Conservation (phyloP, 1,140 invertebrate genomes). For the Hyles euphorbiae region DNA sequence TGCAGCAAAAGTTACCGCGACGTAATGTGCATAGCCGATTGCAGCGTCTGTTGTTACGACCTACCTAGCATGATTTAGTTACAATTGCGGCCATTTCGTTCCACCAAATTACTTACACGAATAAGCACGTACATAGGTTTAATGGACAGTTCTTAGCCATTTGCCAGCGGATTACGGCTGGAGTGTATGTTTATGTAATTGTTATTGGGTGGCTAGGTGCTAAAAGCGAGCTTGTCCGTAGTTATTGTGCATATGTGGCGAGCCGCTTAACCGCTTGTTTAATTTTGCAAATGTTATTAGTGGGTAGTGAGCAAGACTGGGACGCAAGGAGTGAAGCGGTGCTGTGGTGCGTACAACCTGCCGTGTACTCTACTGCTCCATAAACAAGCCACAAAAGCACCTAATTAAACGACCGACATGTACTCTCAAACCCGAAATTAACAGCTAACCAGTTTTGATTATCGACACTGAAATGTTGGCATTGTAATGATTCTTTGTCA, state of each 20-base stretch:
- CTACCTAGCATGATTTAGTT: no score
- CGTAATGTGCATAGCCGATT: no score
- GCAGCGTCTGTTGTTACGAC: no score
- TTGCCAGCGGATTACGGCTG: slow-evolving; percentile 11
- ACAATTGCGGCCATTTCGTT: no score
- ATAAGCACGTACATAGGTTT: no score
- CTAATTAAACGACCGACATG: slow-evolving; percentile 52
- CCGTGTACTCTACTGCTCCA: slow-evolving; percentile 23
- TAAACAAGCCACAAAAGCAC: slow-evolving; percentile 53
- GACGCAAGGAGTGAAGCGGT: slow-evolving; percentile 2
- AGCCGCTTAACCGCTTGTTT: slow-evolving; percentile 34
- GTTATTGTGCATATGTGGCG: slow-evolving; percentile 29
- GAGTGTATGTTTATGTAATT: slow-evolving; percentile 23
- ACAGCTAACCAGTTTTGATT: slow-evolving; percentile 36
- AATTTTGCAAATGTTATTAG: slow-evolving; percentile 64
- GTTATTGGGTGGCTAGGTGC: slow-evolving; percentile 35
- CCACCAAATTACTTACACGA: no score
- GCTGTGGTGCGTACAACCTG: slow-evolving; percentile 11
- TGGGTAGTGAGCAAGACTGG: slow-evolving; percentile 6
- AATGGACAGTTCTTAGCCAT: slow-evolving; percentile 1
- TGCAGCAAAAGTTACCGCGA: no score
- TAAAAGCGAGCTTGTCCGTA: slow-evolving; percentile 25
- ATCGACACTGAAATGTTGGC: no score
- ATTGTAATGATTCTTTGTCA: no score
- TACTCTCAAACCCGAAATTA: slow-evolving; percentile 36